A percentile compares a stretch with the other conserved stretches of the same genome.
Conservation (phyloP, 2,888 invertebrate genomes). For the Cyrtodaria siliqua region DNA sequence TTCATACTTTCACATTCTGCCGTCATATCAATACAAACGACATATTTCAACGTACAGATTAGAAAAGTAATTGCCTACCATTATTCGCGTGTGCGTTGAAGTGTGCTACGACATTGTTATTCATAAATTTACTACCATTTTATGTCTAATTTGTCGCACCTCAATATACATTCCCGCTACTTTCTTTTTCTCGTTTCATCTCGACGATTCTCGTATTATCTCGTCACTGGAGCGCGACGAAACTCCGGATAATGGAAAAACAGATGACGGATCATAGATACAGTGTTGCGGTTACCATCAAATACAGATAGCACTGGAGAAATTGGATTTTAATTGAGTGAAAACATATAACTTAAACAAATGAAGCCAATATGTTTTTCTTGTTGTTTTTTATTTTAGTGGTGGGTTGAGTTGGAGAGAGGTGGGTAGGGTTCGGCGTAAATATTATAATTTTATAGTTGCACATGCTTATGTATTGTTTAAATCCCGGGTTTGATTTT, state of each 20-base stretch:
- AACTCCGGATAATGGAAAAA: background rate
- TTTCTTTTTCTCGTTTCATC: background rate
- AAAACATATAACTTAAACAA: too few species aligned
- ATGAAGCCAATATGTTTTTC: too few species aligned
- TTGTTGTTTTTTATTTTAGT: too few species aligned
- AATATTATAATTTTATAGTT: too few species aligned
- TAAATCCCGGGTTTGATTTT: too few species aligned
- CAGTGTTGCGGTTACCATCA: background rate
- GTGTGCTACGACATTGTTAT: conserved; percentile 1
- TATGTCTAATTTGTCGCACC: conserved; percentile 9
- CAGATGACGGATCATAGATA: conserved; percentile 23
- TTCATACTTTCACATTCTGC: too few species aligned
- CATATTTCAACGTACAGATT: background rate
- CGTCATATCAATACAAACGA: background rate
- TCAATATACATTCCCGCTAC: background rate
- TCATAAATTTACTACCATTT: conserved; percentile 6
- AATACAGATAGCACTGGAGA: too few species aligned
- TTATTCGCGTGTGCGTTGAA: background rate
- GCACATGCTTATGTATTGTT: too few species aligned
- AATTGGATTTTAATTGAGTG: too few species aligned
- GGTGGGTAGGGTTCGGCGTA: too few species aligned
- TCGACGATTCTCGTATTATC: conserved; percentile 1
- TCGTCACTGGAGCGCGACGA: too few species aligned
- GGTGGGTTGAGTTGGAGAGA: too few species aligned
- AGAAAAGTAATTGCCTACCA: background rate